Base-by-base conservation (phyloP, 2,888 invertebrate genomes). In the Sycophila texana region DNA sequence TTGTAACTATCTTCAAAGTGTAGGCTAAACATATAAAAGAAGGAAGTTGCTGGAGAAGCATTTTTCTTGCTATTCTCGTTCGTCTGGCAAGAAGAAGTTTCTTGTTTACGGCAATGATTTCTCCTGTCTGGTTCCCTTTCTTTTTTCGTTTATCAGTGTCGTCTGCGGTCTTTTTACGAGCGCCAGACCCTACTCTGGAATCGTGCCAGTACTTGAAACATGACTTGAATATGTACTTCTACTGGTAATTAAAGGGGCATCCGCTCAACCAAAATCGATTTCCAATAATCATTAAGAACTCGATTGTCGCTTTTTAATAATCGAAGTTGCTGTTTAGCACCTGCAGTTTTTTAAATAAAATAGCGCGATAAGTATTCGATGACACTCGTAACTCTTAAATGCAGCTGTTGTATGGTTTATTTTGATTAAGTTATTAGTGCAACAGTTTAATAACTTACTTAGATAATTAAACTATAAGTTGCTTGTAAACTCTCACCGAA, bases 401-500 rank as follows among this genome's bases (percentile, higher is more conserved):
- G 3, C 39, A 39, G 5, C 5, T 39, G 39, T 5, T 5, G 3
- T 7, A 39, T 39, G 39, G 4, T 5, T 26, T 26, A 26, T 26
- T 26, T 26, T 26, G 26, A 26, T 26, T 26, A 26, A 26, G 2
- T 26, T 3, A 26, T 26, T 26, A 26, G 26, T 26, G 26, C 3
- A 26, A 26, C 26, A 26, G 3, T 2, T 26, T 26, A 26, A 26
- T 3, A 26, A 26, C 26, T 39, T 7, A 5, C 0, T 39, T 39
- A 39, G 5, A 39, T 7, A 39, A 39, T 39, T 39, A 39, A 0
- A 0, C 7, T 7, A 7, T 39, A 3, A 39, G 39, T 5, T 3
- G 7, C 39, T 39, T 7, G 7, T 39, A 7, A 39, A 7, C 7
- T 39, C 94, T 93, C 90, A 95, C 95, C 91, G 87, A 92, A 94